phyloP scores from a whole-genome alignment of 1,140 invertebrate genomes.

The Battus philenor region DNA sequence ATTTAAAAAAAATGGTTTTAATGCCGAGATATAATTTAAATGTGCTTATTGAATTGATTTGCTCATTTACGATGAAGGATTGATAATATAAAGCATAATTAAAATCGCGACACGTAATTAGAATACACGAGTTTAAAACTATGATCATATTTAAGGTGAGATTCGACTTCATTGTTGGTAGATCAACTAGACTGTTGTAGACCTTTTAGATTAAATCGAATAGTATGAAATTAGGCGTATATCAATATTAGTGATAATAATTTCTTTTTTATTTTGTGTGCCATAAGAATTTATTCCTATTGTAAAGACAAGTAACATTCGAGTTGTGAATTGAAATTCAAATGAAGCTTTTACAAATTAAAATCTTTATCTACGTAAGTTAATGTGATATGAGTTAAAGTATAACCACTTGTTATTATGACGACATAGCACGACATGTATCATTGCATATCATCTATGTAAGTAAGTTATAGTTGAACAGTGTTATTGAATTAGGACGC shows the following conservation, averaged over 20 bases:
- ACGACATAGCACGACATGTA: constrained; percentile 60
- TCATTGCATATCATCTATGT: constrained; percentile 67
- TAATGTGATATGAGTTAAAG: constrained; percentile 68
- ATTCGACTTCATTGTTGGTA: constrained; percentile 16
- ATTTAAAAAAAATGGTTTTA: constrained; percentile 6
- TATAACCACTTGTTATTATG: constrained; percentile 68
- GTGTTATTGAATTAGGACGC: constrained; percentile 37
- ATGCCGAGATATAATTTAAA: neutral
- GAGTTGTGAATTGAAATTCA: constrained; percentile 67
- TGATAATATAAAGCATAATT: too few species aligned
- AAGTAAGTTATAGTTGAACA: constrained; percentile 36
- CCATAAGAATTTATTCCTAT: constrained; percentile 52
- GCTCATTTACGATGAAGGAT: neutral
- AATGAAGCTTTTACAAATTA: constrained; percentile 53
- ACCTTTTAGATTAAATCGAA: constrained; percentile 8
- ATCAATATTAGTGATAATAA: constrained; percentile 20
- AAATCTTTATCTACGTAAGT: constrained; percentile 68
- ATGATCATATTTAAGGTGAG: constrained; percentile 17
- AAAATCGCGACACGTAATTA: too few species aligned
- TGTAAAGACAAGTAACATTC: constrained; percentile 46
- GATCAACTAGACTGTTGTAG: constrained; percentile 15
- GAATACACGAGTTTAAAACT: constrained; percentile 13
- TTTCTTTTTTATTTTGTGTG: constrained; percentile 55
- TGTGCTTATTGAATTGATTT: constrained; percentile 4
- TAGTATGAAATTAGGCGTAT: constrained; percentile 11